These are phyloP conservation scores for Saturnia pavonia DNA, from an alignment of 2,888 invertebrate genomes.

Conservation along the genomic window DNA sequence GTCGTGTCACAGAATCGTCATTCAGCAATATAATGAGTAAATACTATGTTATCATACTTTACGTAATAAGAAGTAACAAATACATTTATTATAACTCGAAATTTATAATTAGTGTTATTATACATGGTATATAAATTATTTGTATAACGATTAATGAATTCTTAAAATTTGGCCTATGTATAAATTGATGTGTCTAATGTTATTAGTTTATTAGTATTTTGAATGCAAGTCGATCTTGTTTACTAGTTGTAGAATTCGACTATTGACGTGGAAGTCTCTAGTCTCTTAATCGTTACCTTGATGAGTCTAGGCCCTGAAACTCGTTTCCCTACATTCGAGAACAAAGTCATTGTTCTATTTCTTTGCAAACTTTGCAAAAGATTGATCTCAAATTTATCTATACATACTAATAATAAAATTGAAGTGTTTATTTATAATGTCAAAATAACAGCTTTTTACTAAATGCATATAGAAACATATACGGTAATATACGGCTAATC, in stretches of 20 bases:
- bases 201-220: neutral
- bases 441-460: no score
- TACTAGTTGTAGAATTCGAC: neutral
- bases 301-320: slow-evolving; percentile 33
- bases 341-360: slow-evolving; percentile 25
- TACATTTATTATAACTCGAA: neutral
- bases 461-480: no score
- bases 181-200: neutral
- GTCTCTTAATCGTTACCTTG: slow-evolving; percentile 36
- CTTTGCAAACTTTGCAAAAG: slow-evolving; percentile 1
- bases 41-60: neutral
- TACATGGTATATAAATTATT: neutral
- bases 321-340: slow-evolving; percentile 36
- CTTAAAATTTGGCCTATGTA: neutral
- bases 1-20: neutral
- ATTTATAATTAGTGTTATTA: neutral
- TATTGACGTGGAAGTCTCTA: neutral
- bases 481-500: no score
- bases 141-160: neutral
- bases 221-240: neutral
- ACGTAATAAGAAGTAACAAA: neutral
- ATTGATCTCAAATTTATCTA: neutral
- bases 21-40: neutral
- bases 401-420: no score
- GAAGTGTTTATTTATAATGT: no score